Evolutionary conservation across 2,888 invertebrate species (phyloP).

Genomic region (Temnothorax ravouxi): DNA sequence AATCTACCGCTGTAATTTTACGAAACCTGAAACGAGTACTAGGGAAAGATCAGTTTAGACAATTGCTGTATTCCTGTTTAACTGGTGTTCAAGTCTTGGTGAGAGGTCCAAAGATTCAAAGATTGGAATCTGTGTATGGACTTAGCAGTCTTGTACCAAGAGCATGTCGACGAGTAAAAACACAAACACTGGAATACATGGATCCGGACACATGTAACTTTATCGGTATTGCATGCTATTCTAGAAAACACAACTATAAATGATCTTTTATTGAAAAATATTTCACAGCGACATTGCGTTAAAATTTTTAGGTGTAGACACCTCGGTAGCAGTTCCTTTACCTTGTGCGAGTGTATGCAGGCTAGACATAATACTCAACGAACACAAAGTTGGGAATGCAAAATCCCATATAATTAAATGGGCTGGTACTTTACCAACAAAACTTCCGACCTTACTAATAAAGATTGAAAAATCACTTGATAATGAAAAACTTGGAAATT

Average conservation of each 20-base stretch:
- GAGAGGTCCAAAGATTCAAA: conserved; percentile 80
- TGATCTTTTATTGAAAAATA: neutral
- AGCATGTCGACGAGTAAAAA: conserved; percentile 83
- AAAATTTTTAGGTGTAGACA: conserved; percentile 80
- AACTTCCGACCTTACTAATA: conserved; percentile 90
- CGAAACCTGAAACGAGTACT: conserved; percentile 88
- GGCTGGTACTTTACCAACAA: conserved; percentile 89
- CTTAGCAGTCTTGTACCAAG: conserved; percentile 84
- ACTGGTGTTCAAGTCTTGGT: conserved; percentile 89
- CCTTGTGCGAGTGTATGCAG: conserved; percentile 87
- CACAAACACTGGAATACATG: conserved; percentile 83
- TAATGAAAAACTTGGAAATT: conserved; percentile 90
- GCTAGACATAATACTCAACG: conserved; percentile 86
- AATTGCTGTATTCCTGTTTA: conserved; percentile 89
- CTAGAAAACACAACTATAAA: neutral
- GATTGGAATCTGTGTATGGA: conserved; percentile 81
- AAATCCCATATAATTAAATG: conserved; percentile 87
- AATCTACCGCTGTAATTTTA: conserved; percentile 83
- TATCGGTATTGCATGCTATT: conserved; percentile 77
- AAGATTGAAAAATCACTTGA: conserved; percentile 90
- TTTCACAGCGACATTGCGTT: neutral
- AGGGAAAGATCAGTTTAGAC: conserved; percentile 88
- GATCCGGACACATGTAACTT: conserved; percentile 84
- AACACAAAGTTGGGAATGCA: conserved; percentile 83
- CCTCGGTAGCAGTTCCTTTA: conserved; percentile 87